Evolutionary conservation across 2,797 vertebrate species (phyloP).

Genomic region (Tauraco hartlaubi): DNA sequence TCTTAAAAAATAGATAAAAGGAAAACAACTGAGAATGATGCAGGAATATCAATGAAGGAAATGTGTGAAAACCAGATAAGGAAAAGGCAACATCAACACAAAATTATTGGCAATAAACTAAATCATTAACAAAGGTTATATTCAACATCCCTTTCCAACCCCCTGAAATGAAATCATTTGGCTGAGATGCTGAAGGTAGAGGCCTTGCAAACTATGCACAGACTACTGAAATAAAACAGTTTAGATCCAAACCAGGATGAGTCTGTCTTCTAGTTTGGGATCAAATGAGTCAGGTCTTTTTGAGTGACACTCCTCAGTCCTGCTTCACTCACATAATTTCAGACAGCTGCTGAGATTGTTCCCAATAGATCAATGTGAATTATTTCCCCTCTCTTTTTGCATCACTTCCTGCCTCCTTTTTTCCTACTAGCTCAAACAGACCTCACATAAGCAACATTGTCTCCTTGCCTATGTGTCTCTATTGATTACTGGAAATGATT

Average conservation of each 20-base stretch:
- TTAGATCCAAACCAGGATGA: background rate
- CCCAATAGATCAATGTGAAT: background rate
- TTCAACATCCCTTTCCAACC: background rate
- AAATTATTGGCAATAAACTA: conserved; percentile 34
- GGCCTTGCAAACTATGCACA: background rate
- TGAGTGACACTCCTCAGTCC: background rate
- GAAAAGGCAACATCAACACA: background rate
- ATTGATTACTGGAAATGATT: background rate
- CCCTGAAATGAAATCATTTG: background rate
- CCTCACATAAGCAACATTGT: background rate
- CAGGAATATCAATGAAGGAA: conserved; percentile 44
- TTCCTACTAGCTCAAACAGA: background rate
- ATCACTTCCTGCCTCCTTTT: background rate
- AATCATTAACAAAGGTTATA: conserved; percentile 17
- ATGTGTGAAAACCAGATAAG: conserved; percentile 57
- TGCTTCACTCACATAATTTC: background rate
- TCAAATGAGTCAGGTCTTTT: background rate
- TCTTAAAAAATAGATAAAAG: conserved; percentile 14
- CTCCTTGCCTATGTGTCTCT: background rate
- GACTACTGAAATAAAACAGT: background rate
- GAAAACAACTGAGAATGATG: background rate
- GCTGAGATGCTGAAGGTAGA: background rate
- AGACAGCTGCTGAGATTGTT: background rate
- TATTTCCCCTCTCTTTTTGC: background rate
- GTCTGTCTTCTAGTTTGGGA: background rate